These are phyloP conservation scores for Sphaeridia pumilis DNA, from an alignment of 2,888 invertebrate species.

Conservation along the genomic window DNA sequence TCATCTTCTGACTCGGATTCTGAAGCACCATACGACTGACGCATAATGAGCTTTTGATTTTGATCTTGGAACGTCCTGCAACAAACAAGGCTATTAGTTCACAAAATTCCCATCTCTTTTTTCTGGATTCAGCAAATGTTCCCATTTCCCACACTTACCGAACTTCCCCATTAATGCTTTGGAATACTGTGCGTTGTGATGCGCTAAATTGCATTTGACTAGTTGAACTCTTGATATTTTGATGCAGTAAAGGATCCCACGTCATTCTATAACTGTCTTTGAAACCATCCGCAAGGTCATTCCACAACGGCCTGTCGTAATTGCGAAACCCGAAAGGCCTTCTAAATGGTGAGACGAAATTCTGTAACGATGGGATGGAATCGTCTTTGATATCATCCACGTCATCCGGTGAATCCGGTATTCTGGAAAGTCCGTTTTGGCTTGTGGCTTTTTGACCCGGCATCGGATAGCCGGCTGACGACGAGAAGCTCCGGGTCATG, in stretches of 20 bases:
- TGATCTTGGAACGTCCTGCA: conserved; percentile 25
- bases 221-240: conserved; percentile 21
- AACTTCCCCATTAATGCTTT: conserved; percentile 24
- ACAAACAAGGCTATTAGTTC: conserved; percentile 3
- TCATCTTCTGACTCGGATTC: conserved; percentile 43
- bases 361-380: conserved; percentile 20
- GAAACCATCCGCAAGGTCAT: conserved; percentile 19
- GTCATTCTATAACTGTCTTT: conserved; percentile 27
- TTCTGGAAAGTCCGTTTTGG: conserved; percentile 5
- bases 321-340: conserved; percentile 33
- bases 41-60: conserved; percentile 21
- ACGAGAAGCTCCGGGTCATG: conserved; percentile 32
- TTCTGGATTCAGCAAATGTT: not conserved
- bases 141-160: conserved; percentile 4
- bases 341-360: conserved; percentile 26
- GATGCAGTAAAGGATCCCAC: conserved; percentile 29
- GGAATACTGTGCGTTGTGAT: conserved; percentile 28
- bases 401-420: conserved; percentile 15
- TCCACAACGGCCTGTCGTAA: conserved; percentile 34
- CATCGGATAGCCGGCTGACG: conserved; percentile 27
- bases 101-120: not conserved
- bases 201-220: conserved; percentile 33
- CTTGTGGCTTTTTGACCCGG: conserved; percentile 12
- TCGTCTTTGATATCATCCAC: not conserved
- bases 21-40: conserved; percentile 41